Conservation (phyloP, 35 echinoderm and acorn worm species). For the Ophiothrix spiculata region DNA sequence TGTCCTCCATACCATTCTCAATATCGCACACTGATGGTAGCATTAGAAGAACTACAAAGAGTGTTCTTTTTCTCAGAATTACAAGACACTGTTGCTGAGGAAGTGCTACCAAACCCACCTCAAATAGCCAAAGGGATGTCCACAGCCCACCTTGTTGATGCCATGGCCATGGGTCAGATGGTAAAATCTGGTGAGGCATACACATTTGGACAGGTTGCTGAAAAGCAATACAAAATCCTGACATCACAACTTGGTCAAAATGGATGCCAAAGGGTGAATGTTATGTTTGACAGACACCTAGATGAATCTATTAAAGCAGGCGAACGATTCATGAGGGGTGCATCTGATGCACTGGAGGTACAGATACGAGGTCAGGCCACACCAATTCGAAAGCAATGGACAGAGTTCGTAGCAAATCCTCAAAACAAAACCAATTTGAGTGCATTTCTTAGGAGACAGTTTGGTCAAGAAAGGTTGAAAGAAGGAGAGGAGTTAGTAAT, state of each 20-base stretch:
- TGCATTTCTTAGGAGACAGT: background rate
- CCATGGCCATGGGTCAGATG: constrained; percentile 36
- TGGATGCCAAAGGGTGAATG: constrained; percentile 37
- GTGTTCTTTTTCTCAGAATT: constrained; percentile 7
- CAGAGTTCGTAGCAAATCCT: constrained; percentile 28
- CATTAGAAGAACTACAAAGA: constrained; percentile 15
- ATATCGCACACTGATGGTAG: constrained; percentile 1
- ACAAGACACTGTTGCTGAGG: background rate
- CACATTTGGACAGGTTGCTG: constrained; percentile 44
- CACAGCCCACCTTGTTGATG: constrained; percentile 17
- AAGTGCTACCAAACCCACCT: background rate
- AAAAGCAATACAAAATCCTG: constrained; percentile 33
- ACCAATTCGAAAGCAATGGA: constrained; percentile 43
- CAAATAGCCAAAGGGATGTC: background rate
- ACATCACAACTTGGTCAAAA: constrained; percentile 18
- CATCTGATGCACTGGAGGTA: constrained; percentile 32
- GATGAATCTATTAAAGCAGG: constrained; percentile 37
- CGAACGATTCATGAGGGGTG: constrained; percentile 26
- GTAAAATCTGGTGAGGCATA: constrained; percentile 26
- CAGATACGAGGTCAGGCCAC: constrained; percentile 20
- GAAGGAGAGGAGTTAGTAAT: constrained; percentile 24
- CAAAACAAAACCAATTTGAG: constrained; percentile 23
- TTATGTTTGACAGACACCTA: constrained; percentile 25
- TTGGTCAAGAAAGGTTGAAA: constrained; percentile 31
- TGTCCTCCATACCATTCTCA: no score